Evolutionary conservation across 2,113 vertebrate genomes (phyloP).

Genomic region (Turnix velox): DNA sequence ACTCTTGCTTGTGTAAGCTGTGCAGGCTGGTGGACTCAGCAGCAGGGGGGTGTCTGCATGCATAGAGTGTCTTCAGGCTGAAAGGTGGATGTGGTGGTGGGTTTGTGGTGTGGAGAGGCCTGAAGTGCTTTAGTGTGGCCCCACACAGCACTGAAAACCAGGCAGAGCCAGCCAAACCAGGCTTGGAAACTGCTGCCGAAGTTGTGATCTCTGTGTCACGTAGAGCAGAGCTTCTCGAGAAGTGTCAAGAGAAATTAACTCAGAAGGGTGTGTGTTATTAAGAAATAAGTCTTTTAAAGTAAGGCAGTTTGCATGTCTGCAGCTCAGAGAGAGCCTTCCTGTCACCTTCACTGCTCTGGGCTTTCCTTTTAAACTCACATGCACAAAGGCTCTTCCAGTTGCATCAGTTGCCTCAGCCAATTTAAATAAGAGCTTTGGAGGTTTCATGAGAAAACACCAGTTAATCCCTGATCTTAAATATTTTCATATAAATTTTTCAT

Average conservation of each 20-base stretch:
- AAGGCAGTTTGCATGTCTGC: neutral
- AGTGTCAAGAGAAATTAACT: neutral
- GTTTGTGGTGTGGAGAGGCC: neutral
- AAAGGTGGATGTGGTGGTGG: neutral
- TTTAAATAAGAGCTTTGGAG: neutral
- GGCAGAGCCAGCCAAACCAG: neutral
- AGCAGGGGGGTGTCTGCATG: fast-evolving
- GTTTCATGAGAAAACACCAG: neutral
- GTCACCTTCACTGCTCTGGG: neutral
- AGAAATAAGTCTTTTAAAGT: neutral
- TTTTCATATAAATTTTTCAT: neutral
- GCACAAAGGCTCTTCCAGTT: neutral
- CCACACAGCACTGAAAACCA: neutral
- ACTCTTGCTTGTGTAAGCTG: neutral
- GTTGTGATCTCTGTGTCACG: neutral
- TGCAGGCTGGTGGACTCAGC: neutral
- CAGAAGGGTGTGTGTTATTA: neutral
- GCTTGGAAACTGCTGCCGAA: neutral
- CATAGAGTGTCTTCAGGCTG: neutral
- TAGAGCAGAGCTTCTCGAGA: neutral
- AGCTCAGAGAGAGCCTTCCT: neutral
- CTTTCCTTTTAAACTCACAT: neutral
- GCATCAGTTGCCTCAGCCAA: neutral
- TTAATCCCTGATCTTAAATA: conserved; percentile 20
- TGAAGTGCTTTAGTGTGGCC: neutral